phyloP scores from a whole-genome alignment of 2,888 invertebrate genomes.

The Chymomyza caudatula region DNA sequence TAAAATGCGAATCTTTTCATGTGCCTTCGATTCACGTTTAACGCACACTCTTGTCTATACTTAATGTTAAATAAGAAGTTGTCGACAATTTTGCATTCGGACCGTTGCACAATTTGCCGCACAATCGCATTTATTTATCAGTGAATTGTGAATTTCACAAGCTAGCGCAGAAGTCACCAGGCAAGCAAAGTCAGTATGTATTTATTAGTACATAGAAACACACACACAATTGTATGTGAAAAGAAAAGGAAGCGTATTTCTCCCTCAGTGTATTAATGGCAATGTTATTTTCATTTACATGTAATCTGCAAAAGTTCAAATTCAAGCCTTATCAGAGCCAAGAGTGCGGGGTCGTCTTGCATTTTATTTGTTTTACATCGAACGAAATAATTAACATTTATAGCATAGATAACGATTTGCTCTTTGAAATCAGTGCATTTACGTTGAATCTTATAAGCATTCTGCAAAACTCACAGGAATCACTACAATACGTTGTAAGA shows the following conservation, averaged over 20 bases:
- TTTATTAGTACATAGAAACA: background rate
- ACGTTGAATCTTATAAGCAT: background rate
- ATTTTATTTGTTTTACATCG: conserved; percentile 31
- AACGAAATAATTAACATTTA: background rate
- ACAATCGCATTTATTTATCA: conserved; percentile 71
- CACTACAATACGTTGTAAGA: too few relatives aligned
- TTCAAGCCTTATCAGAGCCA: conserved; percentile 47
- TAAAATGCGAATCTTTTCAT: background rate
- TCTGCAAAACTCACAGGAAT: too few relatives aligned
- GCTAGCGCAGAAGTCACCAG: conserved; percentile 25
- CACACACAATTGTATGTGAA: background rate
- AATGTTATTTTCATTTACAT: conserved; percentile 58
- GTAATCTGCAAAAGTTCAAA: conserved; percentile 66
- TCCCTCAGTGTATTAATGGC: conserved; percentile 15
- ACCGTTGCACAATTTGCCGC: conserved; percentile 68
- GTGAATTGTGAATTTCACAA: conserved; percentile 42
- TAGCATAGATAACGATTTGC: background rate
- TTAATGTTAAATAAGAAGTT: conserved; percentile 42
- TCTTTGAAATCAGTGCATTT: background rate
- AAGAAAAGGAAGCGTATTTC: conserved; percentile 15
- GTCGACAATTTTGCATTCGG: conserved; percentile 64
- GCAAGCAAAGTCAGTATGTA: conserved; percentile 22
- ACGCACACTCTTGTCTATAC: conserved; percentile 8
- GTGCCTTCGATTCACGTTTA: background rate
- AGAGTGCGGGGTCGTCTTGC: conserved; percentile 36